Conservation (phyloP, 1,140 invertebrate genomes). For the Eumaeus atala region DNA sequence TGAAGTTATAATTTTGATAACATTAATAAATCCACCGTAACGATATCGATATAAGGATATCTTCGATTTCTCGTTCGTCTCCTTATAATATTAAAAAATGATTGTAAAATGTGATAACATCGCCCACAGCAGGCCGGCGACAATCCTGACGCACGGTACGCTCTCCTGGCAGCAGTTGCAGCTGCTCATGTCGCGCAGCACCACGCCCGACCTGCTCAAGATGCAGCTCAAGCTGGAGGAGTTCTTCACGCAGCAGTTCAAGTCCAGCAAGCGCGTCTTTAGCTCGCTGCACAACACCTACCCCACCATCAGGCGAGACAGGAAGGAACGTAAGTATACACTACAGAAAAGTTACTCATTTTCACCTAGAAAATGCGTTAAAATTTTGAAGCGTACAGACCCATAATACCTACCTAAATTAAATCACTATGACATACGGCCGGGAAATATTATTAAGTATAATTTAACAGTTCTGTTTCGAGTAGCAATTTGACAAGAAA, state of each 20-base stretch:
- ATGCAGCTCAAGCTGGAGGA: conserved; percentile 97
- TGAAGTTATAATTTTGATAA: no score
- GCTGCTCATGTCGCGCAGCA: conserved; percentile 96
- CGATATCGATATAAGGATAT: no score
- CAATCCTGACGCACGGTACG: conserved; percentile 94
- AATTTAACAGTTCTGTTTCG: no score
- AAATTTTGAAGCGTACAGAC: no score
- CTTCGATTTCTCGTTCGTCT: no score
- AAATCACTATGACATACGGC: no score
- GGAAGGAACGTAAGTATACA: conserved; percentile 74
- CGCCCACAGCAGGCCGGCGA: conserved; percentile 80
- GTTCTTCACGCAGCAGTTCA: conserved; percentile 97
- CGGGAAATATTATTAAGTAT: no score
- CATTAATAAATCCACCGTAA: no score
- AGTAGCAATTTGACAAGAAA: no score
- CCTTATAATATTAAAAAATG: no score
- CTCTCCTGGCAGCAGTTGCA: conserved; percentile 96
- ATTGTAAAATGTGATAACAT: not conserved
- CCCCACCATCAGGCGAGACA: conserved; percentile 34
- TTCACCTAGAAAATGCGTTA: no score
- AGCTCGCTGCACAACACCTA: conserved; percentile 80
- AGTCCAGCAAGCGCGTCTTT: conserved; percentile 93
- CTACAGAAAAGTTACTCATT: not conserved
- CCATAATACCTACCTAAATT: no score
- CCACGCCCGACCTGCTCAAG: conserved; percentile 95